Evolutionary conservation across 2,113 vertebrate species (phyloP), one percentile per base, ranked within the genome.

Genomic region (Muntiacus muntjak): DNA sequence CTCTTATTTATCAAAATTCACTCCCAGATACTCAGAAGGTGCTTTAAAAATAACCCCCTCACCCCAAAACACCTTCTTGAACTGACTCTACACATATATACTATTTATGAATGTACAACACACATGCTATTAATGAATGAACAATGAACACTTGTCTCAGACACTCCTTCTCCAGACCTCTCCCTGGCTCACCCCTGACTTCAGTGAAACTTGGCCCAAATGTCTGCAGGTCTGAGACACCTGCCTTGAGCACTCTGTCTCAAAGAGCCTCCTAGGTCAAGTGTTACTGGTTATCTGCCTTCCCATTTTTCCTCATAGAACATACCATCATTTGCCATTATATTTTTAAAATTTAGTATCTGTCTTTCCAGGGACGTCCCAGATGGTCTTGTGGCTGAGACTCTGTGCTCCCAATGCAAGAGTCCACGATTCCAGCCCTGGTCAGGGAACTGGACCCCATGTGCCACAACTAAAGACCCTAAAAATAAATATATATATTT

Each of bases 191-290:
- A 33, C 33, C 50, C 10, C 30, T 88, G n/a, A 40, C 40, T 60
- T 87, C 58, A 33, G 0, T 10, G 25, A 57, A 36, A 33, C 9
- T 40, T 21, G 36, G 47, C 16, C 17, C 36, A 33, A 52, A 83
- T 12, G 19, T 45, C 54, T n/a, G 28, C 52, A 33, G 33, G 23
- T 82, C 33, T 0, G 4, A 28, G 67, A n/a, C 11, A 30, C 12
- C 21, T 28, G 25, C 15, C 25, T 2, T 14, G 28, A 19, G 21
- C 25, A 3, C 5, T 23, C 47, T 0, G 1, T 15, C n/a, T 74
- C 47, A 58, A 30, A 45, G 6, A 28, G 28, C 21, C n/a, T 7
- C 47, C n/a, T 26, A 14, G 10, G 58, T 2, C 50, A 36, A 6
- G 7, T 11, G 30, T 3, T n/a, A 40, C n/a, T 12, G 43, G 14